Conservation (phyloP, 1,140 invertebrate genomes). For the Diorhabda elongata region DNA sequence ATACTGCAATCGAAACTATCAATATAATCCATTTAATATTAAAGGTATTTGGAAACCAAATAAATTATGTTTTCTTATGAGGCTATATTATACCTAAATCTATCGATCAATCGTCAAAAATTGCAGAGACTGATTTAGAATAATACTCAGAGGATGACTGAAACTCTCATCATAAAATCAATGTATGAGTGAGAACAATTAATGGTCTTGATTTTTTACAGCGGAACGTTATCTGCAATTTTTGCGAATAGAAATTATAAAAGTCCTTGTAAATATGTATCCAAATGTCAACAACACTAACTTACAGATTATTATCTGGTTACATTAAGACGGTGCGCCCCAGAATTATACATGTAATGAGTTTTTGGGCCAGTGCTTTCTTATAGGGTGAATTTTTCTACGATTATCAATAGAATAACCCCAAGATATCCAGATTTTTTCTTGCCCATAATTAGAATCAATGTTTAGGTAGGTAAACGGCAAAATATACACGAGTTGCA, state of each 20-base stretch:
- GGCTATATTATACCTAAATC: background rate
- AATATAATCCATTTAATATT: no score
- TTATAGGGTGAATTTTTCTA: background rate
- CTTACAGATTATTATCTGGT: background rate
- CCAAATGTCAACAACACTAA: background rate
- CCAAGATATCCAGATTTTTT: background rate
- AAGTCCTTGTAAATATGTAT: background rate
- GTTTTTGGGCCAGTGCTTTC: background rate
- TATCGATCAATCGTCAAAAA: background rate
- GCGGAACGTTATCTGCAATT: background rate
- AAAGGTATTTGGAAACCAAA: no score
- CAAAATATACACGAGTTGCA: background rate
- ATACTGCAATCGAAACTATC: no score
- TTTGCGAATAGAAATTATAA: background rate
- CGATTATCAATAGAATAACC: background rate
- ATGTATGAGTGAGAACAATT: background rate
- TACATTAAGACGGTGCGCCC: no score
- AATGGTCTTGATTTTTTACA: background rate
- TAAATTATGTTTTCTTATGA: no score
- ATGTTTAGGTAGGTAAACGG: background rate
- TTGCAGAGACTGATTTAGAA: background rate
- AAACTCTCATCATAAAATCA: background rate
- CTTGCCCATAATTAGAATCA: background rate
- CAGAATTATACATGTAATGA: no score
- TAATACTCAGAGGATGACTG: background rate